Percentiles rank a stretch among this genome's conserved stretches.
Conservation (phyloP, 2,888 invertebrate genomes). For the Cyaniris semiargus region DNA sequence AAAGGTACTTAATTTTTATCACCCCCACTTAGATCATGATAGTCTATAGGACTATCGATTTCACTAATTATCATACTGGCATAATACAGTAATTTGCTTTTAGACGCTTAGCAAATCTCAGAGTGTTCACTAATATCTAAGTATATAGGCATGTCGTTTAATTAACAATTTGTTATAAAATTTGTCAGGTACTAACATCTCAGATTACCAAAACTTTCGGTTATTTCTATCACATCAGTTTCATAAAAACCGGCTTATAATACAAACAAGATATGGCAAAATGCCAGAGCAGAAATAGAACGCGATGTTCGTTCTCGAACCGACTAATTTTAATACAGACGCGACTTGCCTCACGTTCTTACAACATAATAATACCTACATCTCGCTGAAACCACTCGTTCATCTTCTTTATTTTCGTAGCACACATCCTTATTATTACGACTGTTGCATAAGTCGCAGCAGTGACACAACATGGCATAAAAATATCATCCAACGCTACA, state of each 20-base stretch:
- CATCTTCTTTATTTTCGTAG: conserved; percentile 43
- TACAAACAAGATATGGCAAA: conserved; percentile 79
- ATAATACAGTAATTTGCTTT: conserved; percentile 44
- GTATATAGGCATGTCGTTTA: conserved; percentile 32
- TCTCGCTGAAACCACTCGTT: conserved; percentile 50
- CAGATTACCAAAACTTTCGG: conserved; percentile 75
- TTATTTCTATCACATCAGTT: conserved; percentile 79
- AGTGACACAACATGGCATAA: conserved; percentile 8
- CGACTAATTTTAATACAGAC: conserved; percentile 76
- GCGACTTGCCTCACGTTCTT: conserved; percentile 52
- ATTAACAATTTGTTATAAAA: conserved; percentile 39
- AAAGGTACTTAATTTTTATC: conserved; percentile 80
- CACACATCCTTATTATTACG: conserved; percentile 33
- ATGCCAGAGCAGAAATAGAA: conserved; percentile 75
- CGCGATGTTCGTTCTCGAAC: conserved; percentile 72
- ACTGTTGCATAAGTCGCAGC: conserved; percentile 34
- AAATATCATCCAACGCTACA: conserved; percentile 12
- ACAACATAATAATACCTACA: conserved; percentile 56
- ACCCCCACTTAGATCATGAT: conserved; percentile 46
- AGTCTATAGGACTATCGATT: conserved; percentile 55
- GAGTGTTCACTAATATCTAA: conserved; percentile 28
- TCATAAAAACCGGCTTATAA: conserved; percentile 81
- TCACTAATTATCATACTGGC: conserved; percentile 43
- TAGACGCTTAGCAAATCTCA: conserved; percentile 40
- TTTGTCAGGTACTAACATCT: conserved; percentile 48